Evolutionary conservation across 2,797 vertebrate genomes (phyloP).

Genomic region (Paguma larvata): DNA sequence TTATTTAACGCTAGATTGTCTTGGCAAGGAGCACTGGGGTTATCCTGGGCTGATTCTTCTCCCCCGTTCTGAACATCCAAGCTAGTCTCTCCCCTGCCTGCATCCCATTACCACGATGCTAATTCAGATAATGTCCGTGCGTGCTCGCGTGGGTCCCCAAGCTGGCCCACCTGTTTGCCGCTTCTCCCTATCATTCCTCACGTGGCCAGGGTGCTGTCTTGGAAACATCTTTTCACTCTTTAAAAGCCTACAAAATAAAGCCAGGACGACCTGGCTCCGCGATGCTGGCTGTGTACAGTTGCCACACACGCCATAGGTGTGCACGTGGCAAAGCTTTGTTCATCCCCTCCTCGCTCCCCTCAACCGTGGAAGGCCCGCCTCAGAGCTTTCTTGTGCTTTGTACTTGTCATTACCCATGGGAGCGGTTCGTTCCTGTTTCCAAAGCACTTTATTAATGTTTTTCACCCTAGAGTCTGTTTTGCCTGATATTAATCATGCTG

Average conservation of each 20-base stretch:
- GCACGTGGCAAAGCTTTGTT: background rate
- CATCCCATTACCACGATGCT: background rate
- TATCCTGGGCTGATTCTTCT: background rate
- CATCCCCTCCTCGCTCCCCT: background rate
- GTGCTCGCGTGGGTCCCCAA: background rate
- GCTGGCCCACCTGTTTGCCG: background rate
- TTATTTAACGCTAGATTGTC: background rate
- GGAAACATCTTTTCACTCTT: background rate
- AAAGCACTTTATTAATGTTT: background rate
- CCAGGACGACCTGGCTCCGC: background rate
- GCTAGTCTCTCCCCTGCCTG: background rate
- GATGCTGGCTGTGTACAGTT: background rate
- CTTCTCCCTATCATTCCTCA: background rate
- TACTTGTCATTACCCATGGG: background rate
- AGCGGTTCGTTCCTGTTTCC: background rate
- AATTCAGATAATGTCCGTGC: background rate
- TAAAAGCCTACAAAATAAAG: slow-evolving; percentile 1
- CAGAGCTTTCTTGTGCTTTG: background rate
- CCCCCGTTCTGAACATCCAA: background rate
- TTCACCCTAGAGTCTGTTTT: slow-evolving; percentile 51
- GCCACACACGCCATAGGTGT: fast-evolving
- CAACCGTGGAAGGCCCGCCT: background rate
- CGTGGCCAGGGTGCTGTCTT: background rate
- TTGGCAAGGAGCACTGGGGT: background rate
- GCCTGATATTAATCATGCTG: background rate